Conservation (phyloP, 2,888 invertebrate genomes). For the Sceliomorpha sp. region DNA sequence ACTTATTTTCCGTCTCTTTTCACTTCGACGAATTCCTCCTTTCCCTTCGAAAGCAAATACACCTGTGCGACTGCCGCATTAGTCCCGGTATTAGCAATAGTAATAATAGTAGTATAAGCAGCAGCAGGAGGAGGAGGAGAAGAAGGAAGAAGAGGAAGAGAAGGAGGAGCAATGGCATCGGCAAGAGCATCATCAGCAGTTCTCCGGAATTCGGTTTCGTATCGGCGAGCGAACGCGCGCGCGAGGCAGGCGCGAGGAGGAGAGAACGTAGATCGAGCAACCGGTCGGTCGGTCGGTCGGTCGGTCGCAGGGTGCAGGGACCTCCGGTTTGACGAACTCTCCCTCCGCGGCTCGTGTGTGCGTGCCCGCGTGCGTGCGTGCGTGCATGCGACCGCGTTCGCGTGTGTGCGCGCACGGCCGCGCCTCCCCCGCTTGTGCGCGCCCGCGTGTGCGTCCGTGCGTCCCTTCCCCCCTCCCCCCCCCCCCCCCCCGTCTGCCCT, state of each 20-base stretch:
- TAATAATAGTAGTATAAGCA: too few species aligned
- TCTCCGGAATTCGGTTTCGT: slow-evolving; percentile 30
- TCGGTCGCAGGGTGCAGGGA: slow-evolving; percentile 62
- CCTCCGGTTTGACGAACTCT: slow-evolving; percentile 70
- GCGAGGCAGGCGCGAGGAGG: slow-evolving; percentile 3
- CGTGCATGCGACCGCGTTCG: background rate
- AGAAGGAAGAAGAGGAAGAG: too few species aligned
- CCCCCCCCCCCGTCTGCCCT: too few species aligned
- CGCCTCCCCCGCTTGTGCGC: background rate
- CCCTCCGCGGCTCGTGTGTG: slow-evolving; percentile 36
- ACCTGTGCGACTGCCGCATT: too few species aligned
- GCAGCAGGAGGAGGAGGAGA: too few species aligned
- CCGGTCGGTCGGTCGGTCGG: slow-evolving; percentile 3
- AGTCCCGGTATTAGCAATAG: too few species aligned
- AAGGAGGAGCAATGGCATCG: too few species aligned
- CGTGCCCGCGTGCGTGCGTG: background rate
- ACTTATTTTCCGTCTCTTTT: too few species aligned
- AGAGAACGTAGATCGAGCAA: slow-evolving; percentile 20
- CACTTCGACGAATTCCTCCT: too few species aligned
- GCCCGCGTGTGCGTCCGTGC: slow-evolving; percentile 13
- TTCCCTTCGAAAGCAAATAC: too few species aligned
- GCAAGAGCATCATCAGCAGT: too few species aligned
- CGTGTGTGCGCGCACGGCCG: slow-evolving; percentile 46
- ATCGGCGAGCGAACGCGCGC: slow-evolving; percentile 4
- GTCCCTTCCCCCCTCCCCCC: slow-evolving; percentile 44